Evolutionary conservation across 2,888 invertebrate species (phyloP).

Genomic region (Corythucha ciliata): DNA sequence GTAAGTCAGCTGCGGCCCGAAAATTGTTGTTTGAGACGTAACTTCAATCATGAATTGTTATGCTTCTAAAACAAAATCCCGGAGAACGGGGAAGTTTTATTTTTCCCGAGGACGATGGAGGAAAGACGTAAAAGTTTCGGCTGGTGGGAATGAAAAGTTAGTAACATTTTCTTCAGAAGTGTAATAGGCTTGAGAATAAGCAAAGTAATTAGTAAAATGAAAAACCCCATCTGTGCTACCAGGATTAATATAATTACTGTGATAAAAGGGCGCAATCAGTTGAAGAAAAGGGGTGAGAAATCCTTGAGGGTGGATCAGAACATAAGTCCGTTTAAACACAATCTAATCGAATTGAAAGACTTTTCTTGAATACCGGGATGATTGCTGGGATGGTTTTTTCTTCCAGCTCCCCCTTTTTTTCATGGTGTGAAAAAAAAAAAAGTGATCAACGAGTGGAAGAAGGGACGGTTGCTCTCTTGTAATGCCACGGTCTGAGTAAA

Average conservation of each 20-base stretch:
- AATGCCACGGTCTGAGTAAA: too few species aligned
- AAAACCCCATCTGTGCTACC: constrained; percentile 23
- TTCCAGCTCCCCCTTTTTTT: too few species aligned
- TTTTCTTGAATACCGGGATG: constrained; percentile 26
- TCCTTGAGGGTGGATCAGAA: not conserved
- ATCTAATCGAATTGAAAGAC: constrained; percentile 19
- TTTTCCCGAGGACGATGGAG: not conserved
- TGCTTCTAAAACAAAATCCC: not conserved
- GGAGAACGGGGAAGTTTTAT: not conserved
- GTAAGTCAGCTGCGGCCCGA: too few species aligned
- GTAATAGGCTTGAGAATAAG: constrained; percentile 8
- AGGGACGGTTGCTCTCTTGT: too few species aligned
- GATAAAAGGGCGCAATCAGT: constrained; percentile 26
- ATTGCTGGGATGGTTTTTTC: constrained; percentile 24
- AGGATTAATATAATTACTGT: constrained; percentile 24
- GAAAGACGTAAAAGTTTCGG: too few species aligned
- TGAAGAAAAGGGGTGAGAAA: constrained; percentile 10
- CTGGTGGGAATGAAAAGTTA: too few species aligned
- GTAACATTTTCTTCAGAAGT: too few species aligned
- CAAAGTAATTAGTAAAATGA: constrained; percentile 23
- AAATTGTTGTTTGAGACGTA: too few species aligned
- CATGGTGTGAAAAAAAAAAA: constrained; percentile 2
- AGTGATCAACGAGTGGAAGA: not conserved
- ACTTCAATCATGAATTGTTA: not conserved
- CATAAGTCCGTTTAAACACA: constrained; percentile 25